Evolutionary conservation across 2,113 vertebrate species (phyloP).

Genomic region (Psephotus haematonotus): DNA sequence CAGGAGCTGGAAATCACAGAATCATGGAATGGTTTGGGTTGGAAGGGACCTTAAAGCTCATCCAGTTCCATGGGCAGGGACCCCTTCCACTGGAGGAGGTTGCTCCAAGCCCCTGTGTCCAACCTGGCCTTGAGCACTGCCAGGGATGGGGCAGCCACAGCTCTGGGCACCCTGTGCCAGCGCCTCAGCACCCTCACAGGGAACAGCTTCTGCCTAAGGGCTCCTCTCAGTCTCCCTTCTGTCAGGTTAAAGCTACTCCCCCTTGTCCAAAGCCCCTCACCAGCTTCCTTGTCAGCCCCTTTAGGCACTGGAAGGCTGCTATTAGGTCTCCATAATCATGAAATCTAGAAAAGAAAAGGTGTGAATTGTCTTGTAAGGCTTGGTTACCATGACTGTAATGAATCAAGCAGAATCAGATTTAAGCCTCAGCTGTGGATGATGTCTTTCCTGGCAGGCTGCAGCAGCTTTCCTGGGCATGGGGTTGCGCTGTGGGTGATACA

Average conservation of each 20-base stretch:
- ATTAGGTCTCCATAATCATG: neutral
- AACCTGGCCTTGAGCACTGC: neutral
- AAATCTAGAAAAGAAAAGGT: neutral
- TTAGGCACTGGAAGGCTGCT: neutral
- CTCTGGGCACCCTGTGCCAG: neutral
- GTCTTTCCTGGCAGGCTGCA: neutral
- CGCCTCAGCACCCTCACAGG: neutral
- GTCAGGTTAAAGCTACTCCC: neutral
- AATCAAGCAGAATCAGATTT: neutral
- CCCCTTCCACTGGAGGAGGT: neutral
- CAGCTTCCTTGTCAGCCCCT: neutral
- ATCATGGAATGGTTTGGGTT: neutral
- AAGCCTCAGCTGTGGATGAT: neutral
- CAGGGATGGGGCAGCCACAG: neutral
- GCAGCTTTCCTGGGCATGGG: neutral
- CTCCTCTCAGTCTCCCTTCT: neutral
- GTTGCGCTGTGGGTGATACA: fast-evolving
- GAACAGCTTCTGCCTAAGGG: neutral
- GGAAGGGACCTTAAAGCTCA: neutral
- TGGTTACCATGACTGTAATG: neutral
- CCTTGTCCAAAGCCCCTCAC: neutral
- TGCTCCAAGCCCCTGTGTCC: neutral
- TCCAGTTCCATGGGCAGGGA: neutral
- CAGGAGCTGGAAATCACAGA: neutral
- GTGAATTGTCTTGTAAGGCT: fast-evolving